These are phyloP conservation scores for Philereme vetulata DNA, from an alignment of 2,888 invertebrate genomes.

Conservation along the genomic window DNA sequence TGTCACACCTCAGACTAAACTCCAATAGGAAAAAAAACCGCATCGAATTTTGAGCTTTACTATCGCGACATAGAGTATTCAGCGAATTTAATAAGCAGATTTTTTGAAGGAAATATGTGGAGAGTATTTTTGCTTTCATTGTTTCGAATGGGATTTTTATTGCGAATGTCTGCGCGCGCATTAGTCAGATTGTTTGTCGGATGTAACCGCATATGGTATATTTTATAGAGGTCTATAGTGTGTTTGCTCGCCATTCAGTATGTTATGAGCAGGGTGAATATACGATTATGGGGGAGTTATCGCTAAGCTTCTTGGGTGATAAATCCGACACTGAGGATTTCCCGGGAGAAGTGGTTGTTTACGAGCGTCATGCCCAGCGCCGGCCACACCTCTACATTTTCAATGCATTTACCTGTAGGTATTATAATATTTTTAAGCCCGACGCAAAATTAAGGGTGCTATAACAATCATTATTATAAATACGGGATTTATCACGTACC, in stretches of 20 bases:
- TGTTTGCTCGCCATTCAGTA: slow-evolving; percentile 46
- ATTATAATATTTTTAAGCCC: too few relatives aligned
- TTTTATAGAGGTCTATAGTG: slow-evolving; percentile 10
- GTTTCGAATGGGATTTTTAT: slow-evolving; percentile 65
- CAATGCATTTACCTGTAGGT: slow-evolving; percentile 2
- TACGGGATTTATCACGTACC: too few relatives aligned
- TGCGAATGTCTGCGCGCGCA: slow-evolving; percentile 63
- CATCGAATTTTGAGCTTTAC: slow-evolving; percentile 33
- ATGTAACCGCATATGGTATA: slow-evolving; percentile 62
- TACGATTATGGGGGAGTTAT: slow-evolving; percentile 27
- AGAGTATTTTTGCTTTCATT: slow-evolving; percentile 51
- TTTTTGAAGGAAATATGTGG: slow-evolving; percentile 37
- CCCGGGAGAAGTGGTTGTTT: slow-evolving; percentile 30
- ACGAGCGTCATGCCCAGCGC: slow-evolving; percentile 19
- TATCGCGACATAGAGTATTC: slow-evolving; percentile 31
- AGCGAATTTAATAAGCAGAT: slow-evolving; percentile 28
- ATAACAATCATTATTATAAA: too few relatives aligned
- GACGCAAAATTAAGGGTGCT: too few relatives aligned
- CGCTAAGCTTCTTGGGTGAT: slow-evolving; percentile 24
- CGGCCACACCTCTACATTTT: slow-evolving; percentile 16
- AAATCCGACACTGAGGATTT: slow-evolving; percentile 32
- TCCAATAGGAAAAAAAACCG: slow-evolving; percentile 40
- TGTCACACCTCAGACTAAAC: slow-evolving; percentile 32
- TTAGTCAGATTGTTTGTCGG: slow-evolving; percentile 63
- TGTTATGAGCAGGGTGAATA: slow-evolving; percentile 39